Conservation (phyloP, 2,888 invertebrate species). For the Limenitis arthemis region DNA sequence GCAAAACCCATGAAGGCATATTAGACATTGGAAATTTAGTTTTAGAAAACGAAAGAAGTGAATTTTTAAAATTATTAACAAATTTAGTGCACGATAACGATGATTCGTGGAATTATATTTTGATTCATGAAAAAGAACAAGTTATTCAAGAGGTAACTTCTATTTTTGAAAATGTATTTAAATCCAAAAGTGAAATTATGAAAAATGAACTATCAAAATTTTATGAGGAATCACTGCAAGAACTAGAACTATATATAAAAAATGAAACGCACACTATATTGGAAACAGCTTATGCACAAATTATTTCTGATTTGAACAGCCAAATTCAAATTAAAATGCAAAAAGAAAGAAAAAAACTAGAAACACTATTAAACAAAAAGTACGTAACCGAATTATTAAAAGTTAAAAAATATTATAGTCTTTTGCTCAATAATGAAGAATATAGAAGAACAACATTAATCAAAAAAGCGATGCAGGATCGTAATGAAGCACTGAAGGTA, state of each 20-base stretch:
- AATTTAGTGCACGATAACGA: slow-evolving; percentile 45
- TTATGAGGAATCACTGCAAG: slow-evolving; percentile 49
- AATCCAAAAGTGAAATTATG: slow-evolving; percentile 45
- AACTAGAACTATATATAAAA: slow-evolving; percentile 47
- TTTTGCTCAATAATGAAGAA: slow-evolving; percentile 47
- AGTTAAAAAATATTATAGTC: slow-evolving; percentile 48
- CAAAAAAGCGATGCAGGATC: slow-evolving; percentile 39
- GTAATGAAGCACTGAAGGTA: slow-evolving; percentile 50
- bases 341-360: slow-evolving; percentile 39
- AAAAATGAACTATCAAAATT: slow-evolving; percentile 43
- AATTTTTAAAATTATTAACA: slow-evolving; percentile 36
- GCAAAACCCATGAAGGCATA: slow-evolving; percentile 56
- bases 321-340: slow-evolving; percentile 45
- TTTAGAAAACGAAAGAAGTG: slow-evolving; percentile 37
- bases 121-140: slow-evolving; percentile 39
- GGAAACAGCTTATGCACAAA: slow-evolving; percentile 37
- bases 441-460: slow-evolving; percentile 38
- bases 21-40: slow-evolving; percentile 48
- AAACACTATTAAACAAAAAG: slow-evolving; percentile 36
- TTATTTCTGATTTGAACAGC: slow-evolving; percentile 43
- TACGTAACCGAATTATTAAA: slow-evolving; percentile 43
- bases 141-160: slow-evolving; percentile 40
- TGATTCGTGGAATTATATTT: slow-evolving; percentile 47
- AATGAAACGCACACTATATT: slow-evolving; percentile 41
- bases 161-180: slow-evolving; percentile 42